Base-by-base conservation (phyloP, 2,888 invertebrate species). In the Quadroppia sp. region DNA sequence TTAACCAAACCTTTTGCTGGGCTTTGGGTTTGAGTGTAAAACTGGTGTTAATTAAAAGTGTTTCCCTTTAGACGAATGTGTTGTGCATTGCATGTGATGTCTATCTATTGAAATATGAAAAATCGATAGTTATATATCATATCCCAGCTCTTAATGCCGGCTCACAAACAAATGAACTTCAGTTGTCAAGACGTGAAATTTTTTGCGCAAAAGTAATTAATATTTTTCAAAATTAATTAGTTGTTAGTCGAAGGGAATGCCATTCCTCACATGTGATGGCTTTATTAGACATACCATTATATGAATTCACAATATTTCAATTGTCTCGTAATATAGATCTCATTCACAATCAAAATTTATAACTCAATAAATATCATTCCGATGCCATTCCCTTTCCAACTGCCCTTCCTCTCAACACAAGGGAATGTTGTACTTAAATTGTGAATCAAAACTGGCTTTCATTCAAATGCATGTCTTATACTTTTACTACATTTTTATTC, bases 261-360 rank as follows among this genome's bases (percentile, higher is more conserved):
- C 42, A 61, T 72, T 72, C 61, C 40, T 56, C 45, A 72, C 72
- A 59, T 59, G 56, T 72, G 61, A 72, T 72, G 61, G 61, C 72
- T 59, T 25, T 53, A 59, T 72, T 72, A 59, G 61, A 20, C 42
- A 67, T 2, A 67, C 13, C 67, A 20, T 40, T 17, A 40, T 67
- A 67, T 32, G 17, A 32, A 23, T 42, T 64, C n/a, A 67, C 36
- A 42, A 11, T 15, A 17, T 50, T 20, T 50, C 2, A 45, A 50
- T 17, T 50, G 23, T 11, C 23, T 20, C 25, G 25, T 4, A 25
- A 6, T 53, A 25, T 53, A 53, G 25, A 11, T 9, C 9, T 2
- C 4, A 45, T 17, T 45, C 15, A n/a, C 45, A 45, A n/a, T n/a
- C 45, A 13, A 45, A 45, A 4, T 2, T 2, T 45, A 45, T 13